Evolutionary conservation across 1,140 invertebrate genomes (phyloP).

Genomic region (Cheumatopsyche charites): DNA sequence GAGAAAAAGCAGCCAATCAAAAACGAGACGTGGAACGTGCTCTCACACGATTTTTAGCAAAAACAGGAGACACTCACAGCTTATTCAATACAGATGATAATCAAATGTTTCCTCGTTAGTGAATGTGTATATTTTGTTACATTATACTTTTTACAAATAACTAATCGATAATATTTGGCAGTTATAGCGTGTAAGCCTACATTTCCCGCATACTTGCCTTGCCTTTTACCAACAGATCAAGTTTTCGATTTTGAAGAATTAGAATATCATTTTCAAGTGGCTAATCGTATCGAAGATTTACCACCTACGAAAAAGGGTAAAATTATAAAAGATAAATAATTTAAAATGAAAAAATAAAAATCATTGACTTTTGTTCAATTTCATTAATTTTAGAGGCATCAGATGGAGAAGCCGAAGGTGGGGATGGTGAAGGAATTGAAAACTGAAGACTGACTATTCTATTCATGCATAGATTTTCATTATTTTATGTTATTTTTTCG

Average conservation of each 20-base stretch:
- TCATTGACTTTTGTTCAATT: slow-evolving; percentile 34
- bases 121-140: slow-evolving; percentile 35
- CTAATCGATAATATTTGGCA: slow-evolving; percentile 57
- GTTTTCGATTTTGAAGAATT: slow-evolving; percentile 91
- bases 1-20: slow-evolving; percentile 91
- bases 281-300: slow-evolving; percentile 68
- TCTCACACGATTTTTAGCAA: slow-evolving; percentile 91
- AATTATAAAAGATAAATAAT: slow-evolving; percentile 8
- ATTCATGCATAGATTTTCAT: too few relatives aligned
- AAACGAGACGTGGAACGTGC: slow-evolving; percentile 94
- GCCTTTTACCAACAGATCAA: slow-evolving; percentile 91
- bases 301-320: slow-evolving; percentile 62
- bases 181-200: slow-evolving; percentile 87
- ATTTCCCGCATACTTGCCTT: slow-evolving; percentile 83
- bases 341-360: slow-evolving; percentile 25
- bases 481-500: too few relatives aligned
- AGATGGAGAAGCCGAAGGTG: slow-evolving; percentile 47
- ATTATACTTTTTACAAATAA: slow-evolving; percentile 32
- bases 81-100: slow-evolving; percentile 89
- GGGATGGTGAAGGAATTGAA: slow-evolving; percentile 28
- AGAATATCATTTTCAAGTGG: slow-evolving; percentile 79
- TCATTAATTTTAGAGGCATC: slow-evolving; percentile 44
- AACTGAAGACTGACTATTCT: too few relatives aligned
- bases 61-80: slow-evolving; percentile 90
- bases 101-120: slow-evolving; percentile 83